Evolutionary conservation across 1,140 invertebrate genomes (phyloP).

Genomic region (Himalopsyche phryganea): DNA sequence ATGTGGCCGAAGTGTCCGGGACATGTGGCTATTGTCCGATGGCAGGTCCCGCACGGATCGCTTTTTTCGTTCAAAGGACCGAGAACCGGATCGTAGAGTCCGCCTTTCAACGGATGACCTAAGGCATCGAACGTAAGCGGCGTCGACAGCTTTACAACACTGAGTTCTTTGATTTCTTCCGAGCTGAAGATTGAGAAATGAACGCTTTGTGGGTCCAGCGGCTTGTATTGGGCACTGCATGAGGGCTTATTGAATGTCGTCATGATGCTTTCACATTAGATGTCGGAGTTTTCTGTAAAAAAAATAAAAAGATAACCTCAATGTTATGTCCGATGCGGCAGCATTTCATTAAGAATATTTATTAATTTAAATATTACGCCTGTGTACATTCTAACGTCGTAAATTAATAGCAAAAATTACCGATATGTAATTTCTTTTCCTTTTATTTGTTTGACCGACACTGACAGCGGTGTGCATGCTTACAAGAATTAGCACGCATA

Average conservation of each 20-base stretch:
- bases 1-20: slow-evolving; percentile 96
- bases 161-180: slow-evolving; percentile 83
- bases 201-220: slow-evolving; percentile 53
- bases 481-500: too few species aligned
- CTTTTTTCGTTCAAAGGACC: slow-evolving; percentile 59
- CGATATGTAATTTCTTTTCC: too few species aligned
- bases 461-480: too few species aligned
- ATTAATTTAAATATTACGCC: too few species aligned
- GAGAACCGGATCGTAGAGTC: slow-evolving; percentile 81
- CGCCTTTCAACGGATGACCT: slow-evolving; percentile 76
- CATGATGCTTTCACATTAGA: neutral
- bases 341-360: too few species aligned
- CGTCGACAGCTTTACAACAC: slow-evolving; percentile 82
- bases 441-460: too few species aligned
- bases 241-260: neutral
- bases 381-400: too few species aligned
- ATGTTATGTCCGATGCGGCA: too few species aligned
- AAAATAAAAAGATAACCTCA: too few species aligned
- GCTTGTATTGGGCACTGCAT: slow-evolving; percentile 20
- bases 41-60: slow-evolving; percentile 82
- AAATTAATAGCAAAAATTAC: too few species aligned
- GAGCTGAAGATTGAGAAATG: slow-evolving; percentile 70
- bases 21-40: slow-evolving; percentile 66
- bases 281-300: too few species aligned
- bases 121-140: slow-evolving; percentile 80